phyloP scores from a whole-genome alignment of 1,140 invertebrate genomes.

The Diplogasteroides magnus region DNA sequence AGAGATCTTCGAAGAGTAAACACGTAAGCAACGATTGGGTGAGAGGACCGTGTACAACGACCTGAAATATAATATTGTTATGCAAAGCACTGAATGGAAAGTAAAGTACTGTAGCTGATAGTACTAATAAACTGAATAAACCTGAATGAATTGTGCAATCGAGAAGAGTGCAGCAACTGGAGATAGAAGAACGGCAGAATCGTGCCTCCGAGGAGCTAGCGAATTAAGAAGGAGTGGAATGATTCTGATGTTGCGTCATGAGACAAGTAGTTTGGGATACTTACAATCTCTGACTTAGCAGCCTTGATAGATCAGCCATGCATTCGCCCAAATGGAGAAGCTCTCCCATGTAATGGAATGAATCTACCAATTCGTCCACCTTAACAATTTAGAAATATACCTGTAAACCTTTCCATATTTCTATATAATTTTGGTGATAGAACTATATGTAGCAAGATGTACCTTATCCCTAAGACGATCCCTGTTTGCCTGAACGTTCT shows the following conservation, averaged over 20 bases:
- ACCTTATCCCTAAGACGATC: slow-evolving; percentile 75
- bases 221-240: slow-evolving; percentile 92
- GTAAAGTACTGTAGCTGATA: background rate
- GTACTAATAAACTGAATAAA: slow-evolving; percentile 3
- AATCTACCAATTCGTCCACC: slow-evolving; percentile 93
- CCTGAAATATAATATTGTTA: slow-evolving; percentile 15
- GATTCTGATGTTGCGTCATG: slow-evolving; percentile 56
- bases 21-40: slow-evolving; percentile 43
- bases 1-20: slow-evolving; percentile 48
- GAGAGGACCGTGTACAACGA: slow-evolving; percentile 39
- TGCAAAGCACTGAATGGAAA: background rate
- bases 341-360: slow-evolving; percentile 95
- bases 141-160: slow-evolving; percentile 42
- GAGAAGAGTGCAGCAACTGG: slow-evolving; percentile 45
- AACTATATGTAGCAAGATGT: too few relatives aligned
- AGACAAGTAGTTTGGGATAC: too few relatives aligned
- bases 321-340: slow-evolving; percentile 34
- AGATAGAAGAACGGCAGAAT: slow-evolving; percentile 36
- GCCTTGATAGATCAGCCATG: background rate
- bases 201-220: slow-evolving; percentile 57
- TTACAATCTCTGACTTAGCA: background rate
- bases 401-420: too few relatives aligned
- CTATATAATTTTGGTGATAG: too few relatives aligned
- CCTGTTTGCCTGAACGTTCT: slow-evolving; percentile 67
- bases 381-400: too few relatives aligned